Conservation (phyloP, 2,888 invertebrate genomes). For the Drosophila robusta region DNA sequence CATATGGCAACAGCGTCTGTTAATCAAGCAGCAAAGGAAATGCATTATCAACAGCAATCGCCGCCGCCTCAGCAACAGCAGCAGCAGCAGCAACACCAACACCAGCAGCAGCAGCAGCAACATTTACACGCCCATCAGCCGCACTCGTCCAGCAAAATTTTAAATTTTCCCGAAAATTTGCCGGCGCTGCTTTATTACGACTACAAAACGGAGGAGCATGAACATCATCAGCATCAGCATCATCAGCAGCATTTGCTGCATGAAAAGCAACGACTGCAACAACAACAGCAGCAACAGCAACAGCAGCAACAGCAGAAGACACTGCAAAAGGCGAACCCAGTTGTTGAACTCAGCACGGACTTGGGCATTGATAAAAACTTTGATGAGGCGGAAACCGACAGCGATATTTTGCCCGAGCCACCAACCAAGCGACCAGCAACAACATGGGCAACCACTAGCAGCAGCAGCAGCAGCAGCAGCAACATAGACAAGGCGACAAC, state of each 20-base stretch:
- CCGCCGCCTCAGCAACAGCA: constrained; percentile 30
- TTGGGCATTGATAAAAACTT: constrained; percentile 71
- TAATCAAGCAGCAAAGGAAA: constrained; percentile 69
- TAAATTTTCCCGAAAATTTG: constrained; percentile 84
- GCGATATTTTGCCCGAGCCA: constrained; percentile 83
- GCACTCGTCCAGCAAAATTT: constrained; percentile 79
- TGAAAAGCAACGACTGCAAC: constrained; percentile 70
- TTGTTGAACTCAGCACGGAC: constrained; percentile 49
- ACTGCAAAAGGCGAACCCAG: constrained; percentile 42
- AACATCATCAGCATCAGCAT: constrained; percentile 83
- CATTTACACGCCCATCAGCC: constrained; percentile 51
- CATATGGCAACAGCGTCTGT: constrained; percentile 47
- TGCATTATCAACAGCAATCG: constrained; percentile 69
- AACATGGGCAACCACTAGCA: constrained; percentile 36
- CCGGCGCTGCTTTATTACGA: constrained; percentile 84
- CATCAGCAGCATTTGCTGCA: constrained; percentile 82
- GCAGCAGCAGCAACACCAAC: constrained; percentile 40
- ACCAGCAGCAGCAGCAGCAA: constrained; percentile 48
- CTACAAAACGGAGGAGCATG: constrained; percentile 84
- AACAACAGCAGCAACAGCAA: constrained; percentile 57
- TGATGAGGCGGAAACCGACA: constrained; percentile 80
- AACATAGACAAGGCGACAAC: constrained; percentile 29
- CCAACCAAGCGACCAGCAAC: constrained; percentile 79
- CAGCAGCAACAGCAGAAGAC: constrained; percentile 44
- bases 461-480: constrained; percentile 17